Evolutionary conservation across 2,113 vertebrate species (phyloP).

Genomic region (Mormyrus lacerda): DNA sequence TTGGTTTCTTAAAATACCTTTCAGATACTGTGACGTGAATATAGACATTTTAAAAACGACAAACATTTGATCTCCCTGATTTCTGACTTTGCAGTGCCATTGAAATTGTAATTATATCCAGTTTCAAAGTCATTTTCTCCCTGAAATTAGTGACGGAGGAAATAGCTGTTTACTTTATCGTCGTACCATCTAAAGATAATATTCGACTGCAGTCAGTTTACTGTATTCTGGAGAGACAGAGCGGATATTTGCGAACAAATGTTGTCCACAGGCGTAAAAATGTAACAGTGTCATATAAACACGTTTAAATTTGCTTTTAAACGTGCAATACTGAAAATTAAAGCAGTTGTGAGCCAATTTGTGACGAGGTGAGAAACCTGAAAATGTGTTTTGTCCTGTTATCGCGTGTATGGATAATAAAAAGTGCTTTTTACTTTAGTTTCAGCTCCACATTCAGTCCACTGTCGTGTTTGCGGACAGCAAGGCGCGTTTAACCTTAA

Average conservation of each 20-base stretch:
- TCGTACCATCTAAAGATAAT: neutral
- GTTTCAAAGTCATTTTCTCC: neutral
- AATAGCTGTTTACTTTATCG: conserved; percentile 8
- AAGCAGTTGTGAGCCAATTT: neutral
- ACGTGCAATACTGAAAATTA: neutral
- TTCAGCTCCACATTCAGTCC: neutral
- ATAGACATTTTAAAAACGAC: too few relatives aligned
- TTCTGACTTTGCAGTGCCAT: neutral
- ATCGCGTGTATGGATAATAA: neutral
- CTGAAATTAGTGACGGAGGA: neutral
- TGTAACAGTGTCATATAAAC: neutral
- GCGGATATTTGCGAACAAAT: neutral
- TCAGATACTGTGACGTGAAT: neutral
- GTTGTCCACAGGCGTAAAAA: conserved; percentile 3
- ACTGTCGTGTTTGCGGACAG: neutral
- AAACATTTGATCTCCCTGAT: too few relatives aligned
- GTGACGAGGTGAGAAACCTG: neutral
- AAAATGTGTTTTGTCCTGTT: neutral
- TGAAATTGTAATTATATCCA: conserved; percentile 8
- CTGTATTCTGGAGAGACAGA: neutral
- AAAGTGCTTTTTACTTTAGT: neutral
- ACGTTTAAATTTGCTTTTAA: neutral
- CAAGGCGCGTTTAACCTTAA: neutral
- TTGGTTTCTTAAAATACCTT: neutral
- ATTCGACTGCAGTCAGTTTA: neutral